Evolutionary conservation across 2,113 vertebrate genomes (phyloP).

Genomic region (Hirundichthys speculiger): DNA sequence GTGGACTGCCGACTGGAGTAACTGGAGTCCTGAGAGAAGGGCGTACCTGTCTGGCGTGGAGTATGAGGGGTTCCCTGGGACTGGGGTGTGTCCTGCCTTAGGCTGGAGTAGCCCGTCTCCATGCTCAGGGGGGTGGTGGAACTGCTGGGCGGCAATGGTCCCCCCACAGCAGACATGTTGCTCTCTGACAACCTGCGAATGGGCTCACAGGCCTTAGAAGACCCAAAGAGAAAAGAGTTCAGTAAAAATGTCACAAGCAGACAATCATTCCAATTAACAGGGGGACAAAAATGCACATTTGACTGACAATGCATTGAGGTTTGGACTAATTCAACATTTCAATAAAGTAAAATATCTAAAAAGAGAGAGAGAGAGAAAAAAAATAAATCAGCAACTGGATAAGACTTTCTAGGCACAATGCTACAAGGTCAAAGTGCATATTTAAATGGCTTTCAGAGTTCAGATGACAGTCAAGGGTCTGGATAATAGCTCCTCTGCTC

Average conservation of each 20-base stretch:
- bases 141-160: conserved; percentile 86
- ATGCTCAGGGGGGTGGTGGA: conserved; percentile 91
- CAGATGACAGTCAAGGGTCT: conserved; percentile 24
- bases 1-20: conserved; percentile 96
- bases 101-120: conserved; percentile 96
- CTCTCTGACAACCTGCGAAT: conserved; percentile 87
- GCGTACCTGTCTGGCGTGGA: conserved; percentile 87
- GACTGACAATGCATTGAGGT: no score
- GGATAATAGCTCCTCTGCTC: conserved; percentile 31
- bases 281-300: no score
- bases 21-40: conserved; percentile 95
- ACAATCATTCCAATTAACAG: no score
- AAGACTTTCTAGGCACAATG: conserved; percentile 4
- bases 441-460: conserved; percentile 39
- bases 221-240: conserved; percentile 8
- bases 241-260: background rate
- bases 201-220: conserved; percentile 79
- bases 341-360: no score
- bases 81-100: conserved; percentile 92
- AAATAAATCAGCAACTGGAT: background rate
- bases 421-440: conserved; percentile 39
- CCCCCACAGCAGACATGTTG: conserved; percentile 77
- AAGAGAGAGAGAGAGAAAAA: no score
- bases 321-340: background rate
- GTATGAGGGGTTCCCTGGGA: conserved; percentile 93